Evolutionary conservation across 2,797 vertebrate species (phyloP), one percentile per base, ranked within the genome.

Genomic region (Kryptopterus vitreolus): DNA sequence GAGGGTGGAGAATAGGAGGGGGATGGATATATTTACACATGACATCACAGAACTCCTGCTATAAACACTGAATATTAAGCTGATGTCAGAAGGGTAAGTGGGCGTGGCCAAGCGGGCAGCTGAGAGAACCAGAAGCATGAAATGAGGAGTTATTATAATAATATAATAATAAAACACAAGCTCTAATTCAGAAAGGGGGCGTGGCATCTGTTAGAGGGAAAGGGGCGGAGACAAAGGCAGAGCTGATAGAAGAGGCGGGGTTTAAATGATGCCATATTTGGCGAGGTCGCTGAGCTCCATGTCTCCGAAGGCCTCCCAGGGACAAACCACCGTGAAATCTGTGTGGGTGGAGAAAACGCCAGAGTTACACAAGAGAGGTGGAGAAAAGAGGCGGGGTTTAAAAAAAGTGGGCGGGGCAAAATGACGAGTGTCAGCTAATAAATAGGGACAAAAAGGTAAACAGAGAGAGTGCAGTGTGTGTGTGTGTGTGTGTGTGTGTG

Each of bases 271-370:
- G 82, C 94, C 94, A 53, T 93, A 95, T 92, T 95, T 95, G 86
- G 94, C 93, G 89, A 95, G 84, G 84, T 95, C 94, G 84, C 94
- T 94, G 87, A 95, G 93, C 91, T 95, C 94, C 94, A 95, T 92
- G 89, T 95, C 94, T 26, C 93, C 94, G 4, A 95, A 95, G 38
- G 95, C 95, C 81, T 95, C 94, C 95, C 95, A 95, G 81, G 95
- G 95, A 86, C 95, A 95, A 48, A 95, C 92, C 68, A 95, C 95
- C 2, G 94, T 94, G 90, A 95, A 93, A 90, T 95, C 94, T 91
- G 85, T 66, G 48, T 31, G n/a, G 13, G 33, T 15, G 58, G 35
- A 2, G 2, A n/a, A n/a, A n/a, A n/a, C 46, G 31, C 18, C 26
- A 70, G 4, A 33, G 18, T 89, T 2, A 87, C 7, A 78, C 33